Percentiles rank a stretch among this genome's conserved stretches.
phyloP scores from a whole-genome alignment of 2,797 vertebrate species.

The Coregonus ussuriensis region DNA sequence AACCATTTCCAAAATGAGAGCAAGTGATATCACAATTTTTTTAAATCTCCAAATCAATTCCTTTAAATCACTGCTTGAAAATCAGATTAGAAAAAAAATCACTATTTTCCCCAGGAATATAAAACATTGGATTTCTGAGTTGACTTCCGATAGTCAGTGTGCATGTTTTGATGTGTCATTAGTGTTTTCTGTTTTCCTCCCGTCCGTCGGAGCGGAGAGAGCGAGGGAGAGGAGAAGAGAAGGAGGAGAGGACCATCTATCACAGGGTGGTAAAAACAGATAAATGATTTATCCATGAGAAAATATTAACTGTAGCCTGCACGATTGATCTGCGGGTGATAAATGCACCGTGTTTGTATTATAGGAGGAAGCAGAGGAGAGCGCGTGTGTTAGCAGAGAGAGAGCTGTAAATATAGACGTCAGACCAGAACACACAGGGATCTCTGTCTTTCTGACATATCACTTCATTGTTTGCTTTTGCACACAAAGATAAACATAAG shows the following conservation, averaged over 20 bases:
- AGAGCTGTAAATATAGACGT: constrained; percentile 33
- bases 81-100: not conserved
- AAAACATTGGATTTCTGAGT: not conserved
- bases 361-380: constrained; percentile 27
- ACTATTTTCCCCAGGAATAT: not conserved
- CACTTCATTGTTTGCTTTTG: not conserved
- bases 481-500: not conserved
- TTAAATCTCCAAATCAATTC: not conserved
- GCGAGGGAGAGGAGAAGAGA: not conserved
- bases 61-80: not conserved
- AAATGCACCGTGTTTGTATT: constrained; percentile 54
- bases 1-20: not conserved
- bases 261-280: constrained; percentile 58
- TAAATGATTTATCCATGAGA: constrained; percentile 66
- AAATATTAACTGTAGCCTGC: constrained; percentile 63
- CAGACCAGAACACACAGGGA: not conserved
- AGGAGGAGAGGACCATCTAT: constrained; percentile 42
- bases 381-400: constrained; percentile 7
- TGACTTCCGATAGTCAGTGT: not conserved
- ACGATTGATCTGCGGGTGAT: constrained; percentile 65
- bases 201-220: constrained; percentile 6
- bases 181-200: not conserved
- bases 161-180: constrained; percentile 5
- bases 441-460: constrained; percentile 14
- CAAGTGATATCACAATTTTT: not conserved